phyloP scores from a whole-genome alignment of 2,113 vertebrate species.

The Agapornis roseicollis region DNA sequence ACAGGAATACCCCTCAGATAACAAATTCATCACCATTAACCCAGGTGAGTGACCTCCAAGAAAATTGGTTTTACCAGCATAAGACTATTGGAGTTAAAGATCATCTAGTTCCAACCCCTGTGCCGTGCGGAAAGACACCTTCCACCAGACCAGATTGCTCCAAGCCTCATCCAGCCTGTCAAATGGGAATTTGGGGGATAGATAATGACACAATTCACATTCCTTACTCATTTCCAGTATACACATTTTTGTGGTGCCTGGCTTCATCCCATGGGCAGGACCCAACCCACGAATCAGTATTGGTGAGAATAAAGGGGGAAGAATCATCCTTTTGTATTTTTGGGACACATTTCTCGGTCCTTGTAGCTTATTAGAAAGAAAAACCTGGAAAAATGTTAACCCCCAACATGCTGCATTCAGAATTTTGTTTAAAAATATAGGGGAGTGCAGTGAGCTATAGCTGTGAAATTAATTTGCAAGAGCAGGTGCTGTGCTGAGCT shows the following conservation, averaged over 20 bases:
- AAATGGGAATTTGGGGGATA: background rate
- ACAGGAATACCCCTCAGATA: constrained; percentile 68
- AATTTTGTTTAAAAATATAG: background rate
- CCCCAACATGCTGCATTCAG: background rate
- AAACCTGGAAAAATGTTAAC: background rate
- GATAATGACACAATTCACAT: background rate
- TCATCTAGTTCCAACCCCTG: background rate
- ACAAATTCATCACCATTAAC: constrained; percentile 84
- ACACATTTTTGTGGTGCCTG: background rate
- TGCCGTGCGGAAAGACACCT: background rate
- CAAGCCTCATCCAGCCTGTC: background rate
- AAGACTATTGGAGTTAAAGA: background rate
- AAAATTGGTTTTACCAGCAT: rapidly evolving
- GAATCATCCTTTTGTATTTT: background rate
- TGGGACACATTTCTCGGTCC: background rate
- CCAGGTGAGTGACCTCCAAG: constrained; percentile 77
- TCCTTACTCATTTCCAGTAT: background rate
- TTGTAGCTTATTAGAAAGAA: background rate
- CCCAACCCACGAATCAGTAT: background rate
- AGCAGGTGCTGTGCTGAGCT: background rate
- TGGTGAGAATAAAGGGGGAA: background rate
- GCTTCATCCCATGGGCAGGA: background rate
- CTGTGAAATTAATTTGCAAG: constrained; percentile 35
- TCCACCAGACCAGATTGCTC: background rate
- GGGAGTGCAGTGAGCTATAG: background rate